Evolutionary conservation across 2,888 invertebrate species (phyloP), one percentile per base, ranked within the genome.

Genomic region (Galeruca laticollis): DNA sequence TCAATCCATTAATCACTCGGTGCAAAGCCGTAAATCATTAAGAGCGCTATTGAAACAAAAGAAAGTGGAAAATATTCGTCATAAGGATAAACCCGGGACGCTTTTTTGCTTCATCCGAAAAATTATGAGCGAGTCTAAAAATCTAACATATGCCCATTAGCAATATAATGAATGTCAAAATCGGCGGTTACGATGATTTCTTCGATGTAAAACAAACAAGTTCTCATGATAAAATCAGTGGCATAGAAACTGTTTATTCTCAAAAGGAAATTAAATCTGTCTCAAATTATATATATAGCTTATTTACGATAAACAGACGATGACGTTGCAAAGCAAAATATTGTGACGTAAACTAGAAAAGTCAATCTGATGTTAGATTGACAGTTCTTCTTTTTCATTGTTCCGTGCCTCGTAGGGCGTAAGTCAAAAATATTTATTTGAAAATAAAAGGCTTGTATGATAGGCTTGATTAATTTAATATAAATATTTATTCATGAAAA

Each of bases 101-200:
- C 72, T 64, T 76, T 75, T 76, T 75, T 76, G 71, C 63, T 40
- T 52, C 52, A 60, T 56, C 67, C 73, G 40, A 77, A 76, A 26
- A 81, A 74, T 80, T 81, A 81, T 74, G 79, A 76, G 74, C 71
- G 26, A 51, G 68, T 60, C 62, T 72, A 82, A 80, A 81, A 81
- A 83, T 83, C 81, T 83, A 83, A 82, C 82, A 79, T 80, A 84
- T 83, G 80, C 82, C 82, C 82, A 84, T 84, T 84, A 83, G 82
- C 77, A 75, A 75, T 77, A 80, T 83, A 84, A 84, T 84, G 83
- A 83, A 82, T 77, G 84, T 84, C 84, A 83, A 77, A 82, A 80
- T 74, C 78, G 47, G 83, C 82, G 81, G 77, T 83, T 82, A 73
- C 77, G 79, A 83, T 83, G 83, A 83, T 83, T 83, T 83, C 83